Evolutionary conservation across 2,888 invertebrate genomes (phyloP), one percentile per base, ranked within the genome.

Genomic region (Operophtera brumata): DNA sequence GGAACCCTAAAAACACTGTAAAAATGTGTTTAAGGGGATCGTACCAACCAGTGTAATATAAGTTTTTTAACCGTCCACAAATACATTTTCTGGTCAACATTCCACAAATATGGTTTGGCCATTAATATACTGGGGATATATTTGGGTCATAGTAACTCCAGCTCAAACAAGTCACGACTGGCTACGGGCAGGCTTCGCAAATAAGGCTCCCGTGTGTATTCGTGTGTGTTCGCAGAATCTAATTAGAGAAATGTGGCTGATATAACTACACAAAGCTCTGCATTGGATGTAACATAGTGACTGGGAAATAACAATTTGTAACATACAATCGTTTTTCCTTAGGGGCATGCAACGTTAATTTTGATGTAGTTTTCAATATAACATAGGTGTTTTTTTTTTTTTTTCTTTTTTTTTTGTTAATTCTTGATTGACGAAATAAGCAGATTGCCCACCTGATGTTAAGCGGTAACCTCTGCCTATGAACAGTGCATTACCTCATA

Each of bases 121-220:
- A 20, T 40, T 40, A 45, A 40, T 40, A 41, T 47, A 42, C 28
- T 5, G 11, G 25, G 41, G 49, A 12, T n/a, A n/a, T n/a, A n/a
- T n/a, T 51, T 34, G 14, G 11, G 30, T n/a, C 13, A 41, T 28
- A 26, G 30, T 52, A 52, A 47, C 47, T 36, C 37, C 36, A 43
- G 40, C 37, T 43, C 35, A 42, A 47, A 46, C 32, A 47, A 52
- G 42, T 42, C 46, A 30, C 52, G 47, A 20, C 46, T 52, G 52
- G 36, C 12, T 37, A 47, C 44, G 39, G 46, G 37, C 52, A 47
- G 47, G 42, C 35, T 34, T 46, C 32, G 42, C 52, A 55, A 50
- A 55, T 43, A 50, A 25, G 3, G 41, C 4, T 14, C 50, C 28
- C 13, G 6, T 30, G 50, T 35, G 45, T 46, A 34, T 42, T 42